Base-by-base conservation (phyloP, 1,140 invertebrate species). In the Argopecten irradians region DNA sequence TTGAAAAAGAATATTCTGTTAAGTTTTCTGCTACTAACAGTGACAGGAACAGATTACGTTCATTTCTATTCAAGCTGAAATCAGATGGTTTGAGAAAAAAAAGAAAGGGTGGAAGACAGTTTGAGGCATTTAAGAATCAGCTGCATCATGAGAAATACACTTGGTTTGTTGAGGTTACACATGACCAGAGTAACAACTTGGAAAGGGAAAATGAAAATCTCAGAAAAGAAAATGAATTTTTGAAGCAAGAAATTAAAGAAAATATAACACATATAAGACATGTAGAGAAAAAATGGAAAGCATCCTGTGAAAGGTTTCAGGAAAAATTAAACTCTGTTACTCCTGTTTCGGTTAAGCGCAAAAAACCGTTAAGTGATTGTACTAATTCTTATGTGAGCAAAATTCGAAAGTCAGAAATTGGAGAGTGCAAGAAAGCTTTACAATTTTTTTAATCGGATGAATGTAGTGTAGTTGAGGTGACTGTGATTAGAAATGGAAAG, bases 11-110 rank as follows among this genome's bases (percentile, higher is more conserved):
- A 46, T 46, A 71, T 28, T 71, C 55, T 16, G 55, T 71, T n/a
- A 71, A 1, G 22, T n/a, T 71, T 71, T n/a, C 55, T 71, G 55
- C n/a, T n/a, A 71, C n/a, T n/a, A 28, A 71, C n/a, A 71, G 55
- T 71, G 55, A 71, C 55, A 71, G 55, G 55, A 71, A 71, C n/a
- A 71, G 55, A n/a, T 71, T 71, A 16, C 55, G 55, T 71, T 71
- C 55, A n/a, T 28, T 28, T 71, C 13, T 71, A 28, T 71, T 71
- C n/a, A 71, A 71, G 22, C 55, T 71, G n/a, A 71, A 71, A 71
- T 28, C 55, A n/a, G 22, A 71, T 71, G 55, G 55, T 71, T 71
- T 71, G n/a, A 28, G 55, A 28, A 71, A n/a, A 71, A 28, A 71
- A 71, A 71, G 55, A 71, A 71, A 71, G 7, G 55, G 22, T 71